phyloP scores from a whole-genome alignment of 1,140 invertebrate genomes.

The Drosophila orena region DNA sequence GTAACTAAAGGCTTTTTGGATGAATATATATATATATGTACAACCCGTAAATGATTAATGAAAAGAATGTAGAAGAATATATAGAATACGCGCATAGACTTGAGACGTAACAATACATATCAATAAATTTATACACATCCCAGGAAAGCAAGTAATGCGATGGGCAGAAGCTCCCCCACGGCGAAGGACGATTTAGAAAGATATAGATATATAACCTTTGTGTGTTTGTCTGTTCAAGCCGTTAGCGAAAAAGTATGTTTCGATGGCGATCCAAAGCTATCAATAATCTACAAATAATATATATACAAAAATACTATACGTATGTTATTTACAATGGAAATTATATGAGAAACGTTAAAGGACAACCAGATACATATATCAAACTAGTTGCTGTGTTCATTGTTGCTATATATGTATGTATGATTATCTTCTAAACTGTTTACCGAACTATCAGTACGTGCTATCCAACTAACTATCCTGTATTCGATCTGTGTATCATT shows the following conservation, averaged over 20 bases:
- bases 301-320: constrained; percentile 53
- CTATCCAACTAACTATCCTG: constrained; percentile 29
- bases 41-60: constrained; percentile 22
- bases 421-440: constrained; percentile 63
- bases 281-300: constrained; percentile 50
- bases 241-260: constrained; percentile 53
- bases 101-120: constrained; percentile 82
- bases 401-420: constrained; percentile 73
- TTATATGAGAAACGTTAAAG: constrained; percentile 64
- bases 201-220: constrained; percentile 27
- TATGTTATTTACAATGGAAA: constrained; percentile 68
- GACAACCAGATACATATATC: constrained; percentile 45
- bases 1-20: constrained; percentile 59
- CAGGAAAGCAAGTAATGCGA: constrained; percentile 15
- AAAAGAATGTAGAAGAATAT: constrained; percentile 28
- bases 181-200: constrained; percentile 4
- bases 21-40: constrained; percentile 46
- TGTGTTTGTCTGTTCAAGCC: constrained; percentile 61
- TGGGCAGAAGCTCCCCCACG: too few species aligned
- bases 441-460: constrained; percentile 35
- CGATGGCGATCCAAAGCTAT: constrained; percentile 43
- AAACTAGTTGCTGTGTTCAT: constrained; percentile 81
- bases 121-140: constrained; percentile 72
- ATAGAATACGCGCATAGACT: constrained; percentile 67
- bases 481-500: constrained; percentile 28